Percentiles rank a stretch among this genome's conserved stretches.
phyloP scores from a whole-genome alignment of 2,888 invertebrate species.

The Arge pagana region DNA sequence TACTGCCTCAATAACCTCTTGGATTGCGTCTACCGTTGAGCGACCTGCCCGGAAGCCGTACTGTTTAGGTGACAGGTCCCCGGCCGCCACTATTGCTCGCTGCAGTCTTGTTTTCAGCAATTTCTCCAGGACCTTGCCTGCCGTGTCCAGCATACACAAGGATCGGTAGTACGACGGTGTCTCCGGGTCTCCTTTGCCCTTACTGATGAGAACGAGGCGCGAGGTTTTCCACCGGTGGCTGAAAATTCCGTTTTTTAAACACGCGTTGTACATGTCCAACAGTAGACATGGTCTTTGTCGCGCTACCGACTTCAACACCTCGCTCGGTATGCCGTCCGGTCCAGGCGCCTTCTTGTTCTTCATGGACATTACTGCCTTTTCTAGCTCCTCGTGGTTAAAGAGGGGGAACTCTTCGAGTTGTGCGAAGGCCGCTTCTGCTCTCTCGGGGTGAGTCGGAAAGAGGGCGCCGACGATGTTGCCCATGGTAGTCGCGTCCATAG shows the following conservation, averaged over 20 bases:
- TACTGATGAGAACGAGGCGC: too few relatives aligned
- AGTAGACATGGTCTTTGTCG: too few relatives aligned
- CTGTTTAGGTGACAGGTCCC: conserved; percentile 27
- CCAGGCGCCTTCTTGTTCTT: too few relatives aligned
- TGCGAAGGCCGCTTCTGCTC: neutral
- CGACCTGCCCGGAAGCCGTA: conserved; percentile 28
- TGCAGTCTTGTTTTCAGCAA: conserved; percentile 33
- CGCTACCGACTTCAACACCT: too few relatives aligned
- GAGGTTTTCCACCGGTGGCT: too few relatives aligned
- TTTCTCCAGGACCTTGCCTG: conserved; percentile 39
- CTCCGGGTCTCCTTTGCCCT: too few relatives aligned
- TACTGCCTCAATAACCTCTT: conserved; percentile 21
- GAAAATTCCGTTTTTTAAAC: too few relatives aligned
- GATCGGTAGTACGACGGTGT: conserved; percentile 31
- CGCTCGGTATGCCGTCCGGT: too few relatives aligned
- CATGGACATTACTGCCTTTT: too few relatives aligned
- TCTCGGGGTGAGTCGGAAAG: conserved; percentile 7
- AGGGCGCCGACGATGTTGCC: conserved; percentile 4
- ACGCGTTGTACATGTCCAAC: too few relatives aligned
- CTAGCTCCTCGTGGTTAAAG: neutral
- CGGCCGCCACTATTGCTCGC: too few relatives aligned
- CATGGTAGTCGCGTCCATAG: too few relatives aligned
- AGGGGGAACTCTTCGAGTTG: neutral
- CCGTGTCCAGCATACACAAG: conserved; percentile 34
- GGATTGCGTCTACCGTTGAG: conserved; percentile 29